Conservation (phyloP, 2,113 vertebrate genomes). For the Ploceus nigricollis region DNA sequence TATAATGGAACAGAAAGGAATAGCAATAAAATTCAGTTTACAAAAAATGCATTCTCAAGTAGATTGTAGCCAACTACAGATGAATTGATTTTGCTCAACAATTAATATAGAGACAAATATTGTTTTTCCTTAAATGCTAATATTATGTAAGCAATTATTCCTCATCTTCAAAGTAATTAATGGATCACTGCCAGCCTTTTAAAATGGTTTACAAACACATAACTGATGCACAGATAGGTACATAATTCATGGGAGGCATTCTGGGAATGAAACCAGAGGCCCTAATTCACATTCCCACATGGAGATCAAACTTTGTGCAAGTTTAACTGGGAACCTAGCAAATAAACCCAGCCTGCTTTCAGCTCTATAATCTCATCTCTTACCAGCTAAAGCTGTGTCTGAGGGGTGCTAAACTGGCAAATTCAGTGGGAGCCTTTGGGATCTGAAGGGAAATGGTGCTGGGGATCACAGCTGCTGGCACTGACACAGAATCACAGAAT, state of each 20-base stretch:
- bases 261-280: not conserved
- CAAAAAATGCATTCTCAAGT: slow-evolving; percentile 16
- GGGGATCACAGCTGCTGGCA: not conserved
- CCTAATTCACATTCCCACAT: not conserved
- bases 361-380: not conserved
- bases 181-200: not conserved
- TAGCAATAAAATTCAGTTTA: slow-evolving; percentile 12
- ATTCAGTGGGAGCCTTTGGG: not conserved
- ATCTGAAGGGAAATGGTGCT: not conserved
- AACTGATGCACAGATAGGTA: not conserved
- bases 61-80: not conserved
- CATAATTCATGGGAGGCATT: not conserved
- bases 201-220: not conserved
- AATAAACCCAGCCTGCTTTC: not conserved
- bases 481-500: not conserved
- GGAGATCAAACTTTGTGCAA: not conserved
- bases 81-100: not conserved
- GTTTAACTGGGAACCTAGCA: not conserved
- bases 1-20: not conserved
- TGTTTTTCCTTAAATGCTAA: slow-evolving; percentile 8
- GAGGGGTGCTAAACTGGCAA: not conserved
- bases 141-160: not conserved
- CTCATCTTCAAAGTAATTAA: not conserved
- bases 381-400: not conserved
- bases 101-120: slow-evolving; percentile 28